phyloP scores from a whole-genome alignment of 2,888 invertebrate genomes.

The Dasypogon diadema region DNA sequence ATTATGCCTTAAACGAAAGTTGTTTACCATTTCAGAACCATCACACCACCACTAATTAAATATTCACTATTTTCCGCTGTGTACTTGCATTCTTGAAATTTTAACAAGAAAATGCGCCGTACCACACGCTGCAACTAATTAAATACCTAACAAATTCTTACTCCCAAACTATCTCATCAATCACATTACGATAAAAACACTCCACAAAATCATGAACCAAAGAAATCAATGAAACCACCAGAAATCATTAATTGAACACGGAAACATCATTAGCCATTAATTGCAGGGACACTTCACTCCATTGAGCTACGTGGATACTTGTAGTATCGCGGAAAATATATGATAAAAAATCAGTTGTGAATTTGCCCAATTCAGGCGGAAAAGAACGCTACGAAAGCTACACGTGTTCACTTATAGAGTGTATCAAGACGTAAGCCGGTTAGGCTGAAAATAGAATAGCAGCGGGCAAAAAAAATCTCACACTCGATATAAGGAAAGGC shows the following conservation, averaged over 20 bases:
- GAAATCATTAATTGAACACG: background rate
- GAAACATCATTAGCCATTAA: background rate
- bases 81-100: background rate
- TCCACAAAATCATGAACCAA: background rate
- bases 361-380: background rate
- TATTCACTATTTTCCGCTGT: background rate
- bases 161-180: no score
- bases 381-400: background rate
- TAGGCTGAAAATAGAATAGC: constrained; percentile 11
- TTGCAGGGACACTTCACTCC: constrained; percentile 4
- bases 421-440: constrained; percentile 6
- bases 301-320: background rate
- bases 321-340: background rate
- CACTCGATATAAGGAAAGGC: background rate
- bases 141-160: background rate
- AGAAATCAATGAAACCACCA: background rate
- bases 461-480: constrained; percentile 19
- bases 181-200: background rate
- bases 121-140: background rate
- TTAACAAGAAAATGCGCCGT: background rate
- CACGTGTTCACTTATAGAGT: constrained; percentile 5
- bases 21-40: background rate
- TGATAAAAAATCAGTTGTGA: background rate
- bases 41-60: background rate
- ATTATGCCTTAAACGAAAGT: background rate